Evolutionary conservation across 2,113 vertebrate species (phyloP).

Genomic region (Sprattus sprattus): DNA sequence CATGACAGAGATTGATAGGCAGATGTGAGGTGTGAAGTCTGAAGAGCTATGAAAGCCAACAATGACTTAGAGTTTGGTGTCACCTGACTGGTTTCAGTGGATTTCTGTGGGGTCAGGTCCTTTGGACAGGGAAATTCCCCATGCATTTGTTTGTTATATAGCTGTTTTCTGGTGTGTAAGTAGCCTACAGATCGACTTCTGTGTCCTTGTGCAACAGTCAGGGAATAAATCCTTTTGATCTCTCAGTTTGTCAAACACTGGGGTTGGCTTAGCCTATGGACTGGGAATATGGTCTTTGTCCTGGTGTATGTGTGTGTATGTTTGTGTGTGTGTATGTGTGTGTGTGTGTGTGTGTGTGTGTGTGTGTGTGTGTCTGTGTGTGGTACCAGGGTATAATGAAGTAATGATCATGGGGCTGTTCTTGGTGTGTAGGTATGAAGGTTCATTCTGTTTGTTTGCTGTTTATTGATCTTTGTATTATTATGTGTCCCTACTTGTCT

Average conservation of each 20-base stretch:
- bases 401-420: slow-evolving; percentile 34
- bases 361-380: slow-evolving; percentile 12
- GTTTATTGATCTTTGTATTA: not conserved
- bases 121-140: not conserved
- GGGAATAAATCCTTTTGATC: not conserved
- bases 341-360: slow-evolving; percentile 34
- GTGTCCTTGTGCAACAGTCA: not conserved
- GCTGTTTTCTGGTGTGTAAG: not conserved
- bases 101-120: not conserved
- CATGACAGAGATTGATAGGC: not conserved
- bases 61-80: not conserved
- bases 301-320: slow-evolving; percentile 31
- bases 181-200: not conserved
- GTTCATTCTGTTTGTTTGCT: not conserved
- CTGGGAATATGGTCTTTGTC: not conserved
- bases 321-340: slow-evolving; percentile 3
- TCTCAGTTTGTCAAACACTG: no score
- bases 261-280: not conserved
- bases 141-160: not conserved
- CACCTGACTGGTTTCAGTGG: not conserved
- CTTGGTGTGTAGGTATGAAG: not conserved
- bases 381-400: not conserved
- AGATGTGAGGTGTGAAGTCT: not conserved
- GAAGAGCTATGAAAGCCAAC: not conserved
- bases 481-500: not conserved